Percentiles rank a stretch among this genome's conserved stretches.
Evolutionary conservation across 2,888 invertebrate genomes (phyloP).

Genomic region (Diarsia mendica): DNA sequence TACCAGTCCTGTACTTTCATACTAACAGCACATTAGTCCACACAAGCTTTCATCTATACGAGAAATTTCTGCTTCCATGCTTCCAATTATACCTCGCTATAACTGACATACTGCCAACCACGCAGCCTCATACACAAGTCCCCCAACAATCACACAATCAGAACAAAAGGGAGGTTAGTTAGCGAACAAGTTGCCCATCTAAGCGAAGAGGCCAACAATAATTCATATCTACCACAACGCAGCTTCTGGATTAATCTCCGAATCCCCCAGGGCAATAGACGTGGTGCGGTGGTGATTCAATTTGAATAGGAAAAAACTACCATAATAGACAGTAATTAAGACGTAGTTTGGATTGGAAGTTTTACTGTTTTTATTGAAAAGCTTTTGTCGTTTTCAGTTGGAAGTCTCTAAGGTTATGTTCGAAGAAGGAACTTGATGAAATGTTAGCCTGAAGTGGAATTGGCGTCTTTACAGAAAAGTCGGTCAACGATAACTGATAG

Average conservation of each 20-base stretch:
- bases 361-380: conserved; percentile 60
- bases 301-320: conserved; percentile 76
- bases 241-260: conserved; percentile 71
- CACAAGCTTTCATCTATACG: background rate
- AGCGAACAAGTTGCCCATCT: conserved; percentile 51
- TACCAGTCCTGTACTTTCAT: background rate
- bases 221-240: conserved; percentile 73
- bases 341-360: conserved; percentile 54
- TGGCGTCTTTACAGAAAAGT: background rate
- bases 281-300: conserved; percentile 70
- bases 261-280: conserved; percentile 69
- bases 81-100: background rate
- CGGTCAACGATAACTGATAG: conserved; percentile 20
- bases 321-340: conserved; percentile 67
- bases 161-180: conserved; percentile 55
- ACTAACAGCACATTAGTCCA: background rate
- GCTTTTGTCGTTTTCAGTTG: conserved; percentile 42
- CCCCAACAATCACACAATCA: conserved; percentile 45
- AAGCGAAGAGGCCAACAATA: conserved; percentile 64
- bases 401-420: conserved; percentile 25
- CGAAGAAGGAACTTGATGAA: conserved; percentile 23
- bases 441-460: conserved; percentile 12
- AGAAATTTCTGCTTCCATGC: background rate
- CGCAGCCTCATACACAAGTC: conserved; percentile 7
- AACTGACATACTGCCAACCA: conserved; percentile 18